These are phyloP conservation scores for Micrasema longulum DNA, from an alignment of 1,140 invertebrate species.

Conservation along the genomic window DNA sequence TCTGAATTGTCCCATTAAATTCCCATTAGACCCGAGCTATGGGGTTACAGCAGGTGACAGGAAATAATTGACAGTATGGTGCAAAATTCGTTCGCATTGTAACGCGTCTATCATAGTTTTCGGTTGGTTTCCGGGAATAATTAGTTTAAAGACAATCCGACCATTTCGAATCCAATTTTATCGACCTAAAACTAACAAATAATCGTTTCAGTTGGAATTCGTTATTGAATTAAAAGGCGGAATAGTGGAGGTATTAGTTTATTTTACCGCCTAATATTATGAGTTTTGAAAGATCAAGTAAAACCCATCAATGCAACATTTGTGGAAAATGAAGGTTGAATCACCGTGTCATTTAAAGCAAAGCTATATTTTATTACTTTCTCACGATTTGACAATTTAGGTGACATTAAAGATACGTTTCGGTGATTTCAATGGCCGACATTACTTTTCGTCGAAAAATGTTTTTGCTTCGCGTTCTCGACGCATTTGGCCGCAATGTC, in stretches of 20 bases:
- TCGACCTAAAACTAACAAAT: too few relatives aligned
- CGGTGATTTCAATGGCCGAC: conserved; percentile 22
- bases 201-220: too few relatives aligned
- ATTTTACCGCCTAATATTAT: not conserved
- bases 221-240: too few relatives aligned
- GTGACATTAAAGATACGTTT: conserved; percentile 23
- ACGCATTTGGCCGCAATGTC: conserved; percentile 19
- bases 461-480: too few relatives aligned
- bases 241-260: too few relatives aligned
- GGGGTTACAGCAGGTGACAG: conserved; percentile 32
- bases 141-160: too few relatives aligned
- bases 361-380: conserved; percentile 7
- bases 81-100: conserved; percentile 28
- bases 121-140: not conserved
- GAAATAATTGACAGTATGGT: conserved; percentile 32
- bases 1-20: conserved; percentile 29
- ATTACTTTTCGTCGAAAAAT: conserved; percentile 17
- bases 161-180: too few relatives aligned
- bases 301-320: conserved; percentile 5
- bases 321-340: not conserved
- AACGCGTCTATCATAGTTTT: conserved; percentile 18
- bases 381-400: conserved; percentile 35
- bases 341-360: not conserved
- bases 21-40: conserved; percentile 19
- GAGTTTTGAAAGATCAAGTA: not conserved